Base-by-base conservation (phyloP, 2,797 vertebrate genomes). In the Nothura maculosa region DNA sequence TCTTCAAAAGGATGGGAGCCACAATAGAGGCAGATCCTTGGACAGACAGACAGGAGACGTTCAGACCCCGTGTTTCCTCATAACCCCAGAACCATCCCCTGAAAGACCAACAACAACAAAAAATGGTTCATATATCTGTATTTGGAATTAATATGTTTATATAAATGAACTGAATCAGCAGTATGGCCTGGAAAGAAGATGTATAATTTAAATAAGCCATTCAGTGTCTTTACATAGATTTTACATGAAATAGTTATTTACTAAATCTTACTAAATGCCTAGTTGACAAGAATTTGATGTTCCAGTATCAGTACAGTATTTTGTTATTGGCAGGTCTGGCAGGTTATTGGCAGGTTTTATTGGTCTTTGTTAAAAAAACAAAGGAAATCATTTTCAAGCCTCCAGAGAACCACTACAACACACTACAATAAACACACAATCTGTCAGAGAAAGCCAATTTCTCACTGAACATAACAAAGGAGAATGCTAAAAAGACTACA, bases 41-140 rank as follows among this genome's bases (percentile, higher is more conserved):
- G 38, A 99, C 98, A 18, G 99, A 99, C 89, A 99, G 87, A 58
- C 99, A 99, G 32, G 98, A 98, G 13, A 99, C 97, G 2, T 98
- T 98, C 47, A 99, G 95, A 57, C 98, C 99, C 62, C 99, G 98
- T 0, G 99, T 99, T 94, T 99, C 99, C 85, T 99, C 98, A 0
- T 98, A 99, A 77, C 99, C 99, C 99, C 99, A 99, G 92, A 99
- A 99, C 99, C 99, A 99, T 80, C 99, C 99, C 94, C 99, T 99
- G 93, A 68, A 92, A 97, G 42, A 74, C n/a, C n/a, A n/a, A n/a
- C 12, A 96, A 88, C 32, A 87, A 43, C 42, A 5, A 43, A 58
- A 81, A 79, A 82, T 32, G 17, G 15, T 62, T 85, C 64, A 77
- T 27, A 75, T 24, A 16, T 4, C 45, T 54, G 38, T 15, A 27